A percentile compares a stretch with the other conserved stretches of the same genome.
These are phyloP conservation scores for Semibalanus balanoides DNA, from an alignment of 1,140 invertebrate species.

Conservation along the genomic window DNA sequence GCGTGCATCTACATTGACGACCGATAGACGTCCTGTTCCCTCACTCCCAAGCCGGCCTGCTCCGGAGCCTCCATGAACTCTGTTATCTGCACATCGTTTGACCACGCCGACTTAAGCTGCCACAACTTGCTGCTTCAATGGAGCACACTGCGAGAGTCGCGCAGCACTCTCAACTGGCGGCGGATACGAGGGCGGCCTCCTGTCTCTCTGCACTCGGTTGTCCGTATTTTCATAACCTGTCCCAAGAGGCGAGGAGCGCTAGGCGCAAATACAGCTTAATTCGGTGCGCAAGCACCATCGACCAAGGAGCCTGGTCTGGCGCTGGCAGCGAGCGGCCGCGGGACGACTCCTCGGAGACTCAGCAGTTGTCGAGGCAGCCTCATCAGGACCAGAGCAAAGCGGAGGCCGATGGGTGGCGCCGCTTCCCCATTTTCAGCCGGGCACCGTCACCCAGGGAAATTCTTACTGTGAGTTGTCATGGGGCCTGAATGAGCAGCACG, in stretches of 20 bases:
- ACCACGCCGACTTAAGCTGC: conserved; percentile 19
- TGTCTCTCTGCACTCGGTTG: conserved; percentile 7
- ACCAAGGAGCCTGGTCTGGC: background rate
- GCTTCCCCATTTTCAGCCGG: too few relatives aligned
- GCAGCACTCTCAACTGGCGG: conserved; percentile 19
- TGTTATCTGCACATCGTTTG: too few relatives aligned
- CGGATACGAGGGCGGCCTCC: background rate
- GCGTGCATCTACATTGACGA: too few relatives aligned
- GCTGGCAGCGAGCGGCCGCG: background rate
- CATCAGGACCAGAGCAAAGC: conserved; percentile 19
- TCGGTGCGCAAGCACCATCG: conserved; percentile 4
- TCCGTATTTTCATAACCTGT: too few relatives aligned
- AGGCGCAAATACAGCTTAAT: background rate
- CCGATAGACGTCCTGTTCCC: too few relatives aligned
- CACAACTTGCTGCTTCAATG: conserved; percentile 18
- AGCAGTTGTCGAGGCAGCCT: conserved; percentile 21
- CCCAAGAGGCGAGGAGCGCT: too few relatives aligned
- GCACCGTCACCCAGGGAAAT: too few relatives aligned
- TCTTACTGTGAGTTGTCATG: too few relatives aligned
- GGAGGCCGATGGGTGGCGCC: conserved; percentile 15
- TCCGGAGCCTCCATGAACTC: too few relatives aligned
- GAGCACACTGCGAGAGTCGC: conserved; percentile 23
- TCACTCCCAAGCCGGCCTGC: too few relatives aligned
- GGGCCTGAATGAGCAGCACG: background rate
- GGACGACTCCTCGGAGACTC: conserved; percentile 18